Conservation (phyloP, 2,797 vertebrate species). For the Scarus forsteni region DNA sequence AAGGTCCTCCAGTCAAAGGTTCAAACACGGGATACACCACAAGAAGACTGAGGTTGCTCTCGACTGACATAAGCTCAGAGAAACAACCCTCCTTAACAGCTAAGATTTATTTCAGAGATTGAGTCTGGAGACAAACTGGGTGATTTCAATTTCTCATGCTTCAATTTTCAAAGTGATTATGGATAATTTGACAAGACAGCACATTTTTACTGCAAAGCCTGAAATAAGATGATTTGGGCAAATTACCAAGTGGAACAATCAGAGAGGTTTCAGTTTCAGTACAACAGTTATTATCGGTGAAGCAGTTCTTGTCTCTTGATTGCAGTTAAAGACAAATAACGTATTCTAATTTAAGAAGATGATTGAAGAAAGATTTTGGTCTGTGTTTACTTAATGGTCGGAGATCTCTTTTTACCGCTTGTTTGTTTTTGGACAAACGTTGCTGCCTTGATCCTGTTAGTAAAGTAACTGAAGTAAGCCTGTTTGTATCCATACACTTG, state of each 20-base stretch:
- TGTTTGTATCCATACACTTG: slow-evolving; percentile 53
- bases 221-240: slow-evolving; percentile 15
- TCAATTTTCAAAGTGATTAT: neutral
- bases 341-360: slow-evolving; percentile 40
- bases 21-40: slow-evolving; percentile 71
- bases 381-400: slow-evolving; percentile 8
- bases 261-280: slow-evolving; percentile 13
- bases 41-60: slow-evolving; percentile 32
- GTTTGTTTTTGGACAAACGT: slow-evolving; percentile 4
- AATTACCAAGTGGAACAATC: slow-evolving; percentile 15
- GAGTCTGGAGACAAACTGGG: slow-evolving; percentile 15
- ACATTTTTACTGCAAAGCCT: slow-evolving; percentile 1
- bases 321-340: slow-evolving; percentile 27
- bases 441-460: slow-evolving; percentile 16
- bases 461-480: slow-evolving; percentile 37
- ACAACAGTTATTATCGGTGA: slow-evolving; percentile 38
- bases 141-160: neutral
- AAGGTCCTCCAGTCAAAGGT: slow-evolving; percentile 67
- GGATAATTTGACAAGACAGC: neutral
- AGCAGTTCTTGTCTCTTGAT: slow-evolving; percentile 26
- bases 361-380: slow-evolving; percentile 24
- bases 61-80: slow-evolving; percentile 8
- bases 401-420: slow-evolving; percentile 4
- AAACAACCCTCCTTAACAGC: slow-evolving; percentile 32
- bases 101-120: slow-evolving; percentile 45